These are phyloP conservation scores for Tokudaia tokunoshimensis DNA, from an alignment of 2,797 vertebrate genomes.

Conservation along the genomic window DNA sequence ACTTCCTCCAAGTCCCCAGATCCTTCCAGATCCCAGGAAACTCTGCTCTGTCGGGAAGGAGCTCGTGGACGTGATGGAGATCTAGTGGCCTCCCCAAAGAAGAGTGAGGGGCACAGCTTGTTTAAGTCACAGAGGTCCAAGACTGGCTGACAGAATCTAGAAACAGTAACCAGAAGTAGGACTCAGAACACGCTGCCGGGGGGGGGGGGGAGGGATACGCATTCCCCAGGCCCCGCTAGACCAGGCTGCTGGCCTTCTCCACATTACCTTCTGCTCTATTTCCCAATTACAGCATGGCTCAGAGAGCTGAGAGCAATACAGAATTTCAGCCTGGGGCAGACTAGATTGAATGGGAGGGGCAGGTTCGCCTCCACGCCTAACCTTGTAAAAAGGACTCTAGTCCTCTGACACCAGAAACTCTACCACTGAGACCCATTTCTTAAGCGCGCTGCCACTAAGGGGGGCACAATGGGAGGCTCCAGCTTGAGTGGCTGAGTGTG, in stretches of 20 bases:
- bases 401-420: background rate
- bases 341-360: background rate
- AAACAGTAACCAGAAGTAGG: background rate
- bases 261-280: slow-evolving; percentile 78
- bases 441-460: background rate
- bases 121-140: background rate
- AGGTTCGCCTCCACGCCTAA: background rate
- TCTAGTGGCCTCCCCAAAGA: background rate
- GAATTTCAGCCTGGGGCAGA: background rate
- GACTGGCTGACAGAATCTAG: background rate
- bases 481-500: no score
- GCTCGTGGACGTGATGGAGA: background rate
- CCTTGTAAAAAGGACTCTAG: background rate
- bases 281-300: slow-evolving; percentile 77
- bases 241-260: slow-evolving; percentile 24
- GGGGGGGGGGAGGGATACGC: background rate
- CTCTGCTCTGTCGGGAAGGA: background rate
- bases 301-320: slow-evolving; percentile 23
- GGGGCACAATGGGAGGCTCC: background rate
- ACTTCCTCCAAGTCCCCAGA: background rate
- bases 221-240: background rate
- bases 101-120: background rate
- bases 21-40: background rate
- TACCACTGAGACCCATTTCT: slow-evolving; percentile 10
- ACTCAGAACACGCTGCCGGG: background rate